A percentile compares a stretch with the other conserved stretches of the same genome.
These are phyloP conservation scores for Lottia gigantea DNA, from an alignment of 2,888 invertebrate species.

Conservation along the genomic window DNA sequence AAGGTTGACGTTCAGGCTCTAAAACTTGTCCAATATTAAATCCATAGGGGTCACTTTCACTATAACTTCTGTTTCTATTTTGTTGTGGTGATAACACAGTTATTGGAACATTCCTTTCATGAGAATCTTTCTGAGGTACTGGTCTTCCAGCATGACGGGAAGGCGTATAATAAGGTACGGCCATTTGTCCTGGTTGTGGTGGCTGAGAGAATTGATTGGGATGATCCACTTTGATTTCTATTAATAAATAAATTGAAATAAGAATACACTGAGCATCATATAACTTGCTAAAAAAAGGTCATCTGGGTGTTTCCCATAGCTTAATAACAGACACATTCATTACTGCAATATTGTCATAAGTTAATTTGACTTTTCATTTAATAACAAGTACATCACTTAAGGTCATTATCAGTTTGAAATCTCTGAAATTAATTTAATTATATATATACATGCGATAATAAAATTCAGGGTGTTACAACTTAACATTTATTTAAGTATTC, in stretches of 20 bases:
- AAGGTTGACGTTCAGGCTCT: slow-evolving; percentile 7
- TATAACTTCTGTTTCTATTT: slow-evolving; percentile 20
- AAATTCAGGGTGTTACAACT: no score
- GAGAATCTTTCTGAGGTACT: slow-evolving; percentile 2
- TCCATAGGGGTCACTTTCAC: slow-evolving; percentile 27
- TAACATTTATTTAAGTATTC: no score
- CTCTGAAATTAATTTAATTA: no score
- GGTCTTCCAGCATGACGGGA: not conserved
- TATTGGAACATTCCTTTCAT: slow-evolving; percentile 8
- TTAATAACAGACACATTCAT: no score
- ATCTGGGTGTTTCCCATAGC: no score
- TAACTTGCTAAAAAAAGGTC: no score
- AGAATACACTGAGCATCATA: no score
- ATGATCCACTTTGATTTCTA: slow-evolving; percentile 6
- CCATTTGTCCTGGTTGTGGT: not conserved
- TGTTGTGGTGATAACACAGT: not conserved
- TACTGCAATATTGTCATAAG: no score
- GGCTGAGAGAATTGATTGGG: not conserved
- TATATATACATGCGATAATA: no score
- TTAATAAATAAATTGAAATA: not conserved
- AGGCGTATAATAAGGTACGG: slow-evolving; percentile 6
- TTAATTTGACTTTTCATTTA: no score
- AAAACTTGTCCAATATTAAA: slow-evolving; percentile 19
- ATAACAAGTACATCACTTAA: no score
- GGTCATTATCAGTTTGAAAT: no score